Base-by-base conservation (phyloP, 2,888 invertebrate species). In the Scrobipalpa atriplicella region DNA sequence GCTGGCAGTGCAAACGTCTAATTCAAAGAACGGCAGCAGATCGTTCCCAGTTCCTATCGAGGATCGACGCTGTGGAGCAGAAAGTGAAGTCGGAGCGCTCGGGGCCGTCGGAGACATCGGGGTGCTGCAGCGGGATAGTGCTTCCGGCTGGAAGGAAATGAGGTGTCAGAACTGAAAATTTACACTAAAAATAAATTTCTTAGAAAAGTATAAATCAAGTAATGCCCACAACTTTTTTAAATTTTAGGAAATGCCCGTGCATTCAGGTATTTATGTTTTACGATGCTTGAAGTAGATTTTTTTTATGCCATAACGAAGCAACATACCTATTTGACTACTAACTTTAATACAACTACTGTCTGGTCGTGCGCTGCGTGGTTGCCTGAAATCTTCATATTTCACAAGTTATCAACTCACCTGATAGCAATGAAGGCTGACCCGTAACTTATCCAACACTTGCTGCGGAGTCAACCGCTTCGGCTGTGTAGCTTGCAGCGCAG, bases 1-100 rank as follows among this genome's bases (percentile, higher is more conserved):
- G 75, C 97, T 97, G 13, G 97, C 97, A 2, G 97, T 97, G 81
- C 97, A 97, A 52, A 95, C 96, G 85, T 97, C 97, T 13, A 95
- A 93, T 85, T 97, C 97, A 69, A 95, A 93, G 88, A 97, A 97
- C 0, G 97, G 97, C 75, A 97, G 87, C 68, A 94, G 83, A 78
- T 95, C 95, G 69, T 88, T 88, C 19, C 85, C 88, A 68, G 82
- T 84, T 68, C 77, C 79, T 18, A 80, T 71, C 7, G 89, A 85
- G 7, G 87, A 73, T 72, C 88, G 86, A 52, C 93, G 92, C 67
- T 87, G 88, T 0, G 94, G 89, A 41, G 93, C 91, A 54, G 73
- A 65, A 58, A 73, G 69, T 62, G 29, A 29, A 3, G 72, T 66
- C 62, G 79, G 70, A 0, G 75, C 77, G 52, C 69, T 21, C 29